phyloP scores from a whole-genome alignment of 2,113 vertebrate genomes.

The Chamaetylas fuelleborni region DNA sequence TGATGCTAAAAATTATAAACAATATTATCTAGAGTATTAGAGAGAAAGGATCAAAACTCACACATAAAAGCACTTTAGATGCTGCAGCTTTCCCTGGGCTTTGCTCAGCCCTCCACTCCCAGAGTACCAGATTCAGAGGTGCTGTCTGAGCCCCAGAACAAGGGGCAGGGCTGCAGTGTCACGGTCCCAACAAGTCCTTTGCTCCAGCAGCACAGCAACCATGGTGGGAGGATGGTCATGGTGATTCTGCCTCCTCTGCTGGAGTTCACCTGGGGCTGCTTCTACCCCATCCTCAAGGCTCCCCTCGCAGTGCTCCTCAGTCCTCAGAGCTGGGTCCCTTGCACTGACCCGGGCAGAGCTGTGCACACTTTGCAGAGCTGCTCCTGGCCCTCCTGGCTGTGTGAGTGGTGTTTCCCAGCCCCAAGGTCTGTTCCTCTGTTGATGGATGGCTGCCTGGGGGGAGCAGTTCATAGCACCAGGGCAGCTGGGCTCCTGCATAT shows the following conservation, averaged over 20 bases:
- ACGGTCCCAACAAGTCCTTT: background rate
- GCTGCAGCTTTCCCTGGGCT: background rate
- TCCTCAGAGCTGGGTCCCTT: rapidly evolving
- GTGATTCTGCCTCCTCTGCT: background rate
- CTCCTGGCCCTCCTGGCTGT: background rate
- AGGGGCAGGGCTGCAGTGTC: background rate
- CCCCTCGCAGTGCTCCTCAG: rapidly evolving
- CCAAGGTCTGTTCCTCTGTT: background rate
- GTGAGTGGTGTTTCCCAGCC: rapidly evolving
- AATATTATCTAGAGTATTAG: background rate
- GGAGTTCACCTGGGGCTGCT: background rate
- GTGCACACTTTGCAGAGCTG: background rate
- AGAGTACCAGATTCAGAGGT: background rate
- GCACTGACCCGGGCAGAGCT: background rate
- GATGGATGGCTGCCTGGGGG: rapidly evolving
- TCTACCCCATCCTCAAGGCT: rapidly evolving
- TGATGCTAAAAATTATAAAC: background rate
- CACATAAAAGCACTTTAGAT: background rate
- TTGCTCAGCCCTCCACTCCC: background rate
- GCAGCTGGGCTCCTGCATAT: background rate
- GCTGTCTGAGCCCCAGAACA: background rate
- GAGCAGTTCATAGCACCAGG: rapidly evolving
- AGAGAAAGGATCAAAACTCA: background rate
- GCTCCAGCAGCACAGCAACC: rapidly evolving
- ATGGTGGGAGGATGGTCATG: rapidly evolving